phyloP scores from a whole-genome alignment of 2,113 vertebrate species.

The Copsychus sechellarum region DNA sequence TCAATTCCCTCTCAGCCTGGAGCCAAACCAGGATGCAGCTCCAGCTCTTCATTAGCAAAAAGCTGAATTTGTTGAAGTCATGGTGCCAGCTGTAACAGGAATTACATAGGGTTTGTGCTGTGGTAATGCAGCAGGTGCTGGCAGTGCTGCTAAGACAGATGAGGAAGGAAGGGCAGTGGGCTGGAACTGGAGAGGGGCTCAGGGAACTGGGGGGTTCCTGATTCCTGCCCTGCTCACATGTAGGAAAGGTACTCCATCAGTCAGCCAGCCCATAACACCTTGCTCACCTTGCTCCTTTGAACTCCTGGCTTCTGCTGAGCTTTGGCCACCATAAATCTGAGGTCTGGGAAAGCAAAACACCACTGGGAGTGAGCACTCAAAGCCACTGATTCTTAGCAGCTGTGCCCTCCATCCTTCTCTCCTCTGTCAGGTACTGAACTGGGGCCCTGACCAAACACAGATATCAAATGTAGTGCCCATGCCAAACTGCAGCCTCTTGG shows the following conservation, averaged over 20 bases:
- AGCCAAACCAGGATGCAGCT: conserved; percentile 13
- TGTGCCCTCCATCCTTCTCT: neutral
- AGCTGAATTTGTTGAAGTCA: conserved; percentile 1
- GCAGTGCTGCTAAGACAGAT: neutral
- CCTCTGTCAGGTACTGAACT: neutral
- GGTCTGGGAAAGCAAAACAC: neutral
- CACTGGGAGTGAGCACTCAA: accelerated
- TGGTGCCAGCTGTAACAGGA: conserved; percentile 4
- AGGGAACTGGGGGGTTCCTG: neutral
- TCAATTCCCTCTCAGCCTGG: neutral
- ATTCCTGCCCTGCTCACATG: neutral
- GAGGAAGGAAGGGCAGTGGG: neutral
- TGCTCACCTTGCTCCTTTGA: neutral
- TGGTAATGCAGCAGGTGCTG: neutral
- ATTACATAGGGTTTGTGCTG: neutral
- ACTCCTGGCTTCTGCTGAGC: neutral
- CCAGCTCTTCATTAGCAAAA: neutral
- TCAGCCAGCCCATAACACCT: neutral
- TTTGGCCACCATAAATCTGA: neutral
- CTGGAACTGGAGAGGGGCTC: neutral
- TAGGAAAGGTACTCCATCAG: neutral
- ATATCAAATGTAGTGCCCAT: neutral
- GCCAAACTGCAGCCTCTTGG: conserved; percentile 46
- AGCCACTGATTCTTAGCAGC: neutral
- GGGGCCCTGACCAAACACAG: neutral